Conservation (phyloP, 2,797 vertebrate species). For the Micromesistius poutassou region DNA sequence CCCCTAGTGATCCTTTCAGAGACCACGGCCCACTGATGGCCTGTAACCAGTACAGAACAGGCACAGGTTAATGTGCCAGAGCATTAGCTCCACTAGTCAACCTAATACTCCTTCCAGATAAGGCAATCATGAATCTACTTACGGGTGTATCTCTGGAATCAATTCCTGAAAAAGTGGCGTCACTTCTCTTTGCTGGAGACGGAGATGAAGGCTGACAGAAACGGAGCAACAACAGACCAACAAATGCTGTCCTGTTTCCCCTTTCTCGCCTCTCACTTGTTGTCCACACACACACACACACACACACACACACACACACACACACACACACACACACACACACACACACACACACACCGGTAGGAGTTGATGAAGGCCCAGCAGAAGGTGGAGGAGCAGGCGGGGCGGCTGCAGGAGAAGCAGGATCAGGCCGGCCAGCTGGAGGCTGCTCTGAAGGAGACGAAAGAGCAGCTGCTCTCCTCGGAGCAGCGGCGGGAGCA, state of each 20-base stretch:
- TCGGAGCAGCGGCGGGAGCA: constrained; percentile 87
- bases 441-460: constrained; percentile 84
- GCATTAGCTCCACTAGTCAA: neutral
- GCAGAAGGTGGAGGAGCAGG: constrained; percentile 81
- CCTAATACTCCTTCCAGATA: neutral
- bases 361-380: constrained; percentile 90
- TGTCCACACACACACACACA: neutral
- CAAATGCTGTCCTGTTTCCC: too few relatives aligned
- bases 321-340: neutral
- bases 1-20: too few relatives aligned
- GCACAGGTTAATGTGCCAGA: too few relatives aligned
- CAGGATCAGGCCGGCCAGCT: constrained; percentile 84
- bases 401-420: constrained; percentile 81
- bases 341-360: neutral
- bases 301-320: too few relatives aligned
- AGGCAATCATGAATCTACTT: neutral
- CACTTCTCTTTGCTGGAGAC: neutral
- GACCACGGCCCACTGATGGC: neutral
- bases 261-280: neutral
- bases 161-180: neutral
- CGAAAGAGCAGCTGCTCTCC: constrained; percentile 84
- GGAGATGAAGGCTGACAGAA: neutral
- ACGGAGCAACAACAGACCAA: too few relatives aligned
- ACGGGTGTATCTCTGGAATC: neutral
- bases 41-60: neutral